phyloP scores from a whole-genome alignment of 1,140 invertebrate species.

The Eurytemora carolleeae region DNA sequence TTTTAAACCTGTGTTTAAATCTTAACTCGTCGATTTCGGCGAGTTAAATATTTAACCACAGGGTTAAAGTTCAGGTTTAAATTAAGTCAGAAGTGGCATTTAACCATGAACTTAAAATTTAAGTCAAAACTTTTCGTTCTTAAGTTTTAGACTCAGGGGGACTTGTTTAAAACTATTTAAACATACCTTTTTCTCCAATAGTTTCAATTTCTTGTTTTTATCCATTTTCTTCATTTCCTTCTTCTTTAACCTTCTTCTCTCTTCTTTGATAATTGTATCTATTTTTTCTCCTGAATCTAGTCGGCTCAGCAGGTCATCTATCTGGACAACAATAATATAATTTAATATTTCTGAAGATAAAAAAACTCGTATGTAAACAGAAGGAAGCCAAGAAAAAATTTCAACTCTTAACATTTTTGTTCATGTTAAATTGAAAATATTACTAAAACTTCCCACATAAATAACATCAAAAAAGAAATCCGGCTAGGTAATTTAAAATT shows the following conservation, averaged over 20 bases:
- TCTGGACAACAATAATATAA: background rate
- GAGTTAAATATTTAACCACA: background rate
- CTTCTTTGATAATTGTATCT: background rate
- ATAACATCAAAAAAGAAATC: no score
- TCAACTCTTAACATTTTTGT: background rate
- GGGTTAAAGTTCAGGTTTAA: no score
- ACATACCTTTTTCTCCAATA: background rate
- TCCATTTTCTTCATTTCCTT: background rate
- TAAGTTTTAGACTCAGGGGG: background rate
- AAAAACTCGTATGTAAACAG: background rate
- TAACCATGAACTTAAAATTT: no score
- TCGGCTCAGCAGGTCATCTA: background rate
- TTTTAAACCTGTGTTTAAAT: background rate
- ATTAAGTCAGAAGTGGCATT: no score
- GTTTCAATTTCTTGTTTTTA: background rate
- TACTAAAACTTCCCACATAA: no score
- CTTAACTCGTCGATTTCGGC: background rate
- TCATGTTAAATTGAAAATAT: background rate
- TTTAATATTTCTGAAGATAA: background rate
- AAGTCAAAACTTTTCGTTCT: background rate
- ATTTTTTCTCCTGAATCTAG: background rate
- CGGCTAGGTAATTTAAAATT: background rate
- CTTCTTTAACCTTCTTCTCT: background rate
- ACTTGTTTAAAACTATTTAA: background rate
- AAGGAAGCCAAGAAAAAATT: background rate